Evolutionary conservation across 2,797 vertebrate species (phyloP), one percentile per base, ranked within the genome.

Genomic region (Cryptoprocta ferox): DNA sequence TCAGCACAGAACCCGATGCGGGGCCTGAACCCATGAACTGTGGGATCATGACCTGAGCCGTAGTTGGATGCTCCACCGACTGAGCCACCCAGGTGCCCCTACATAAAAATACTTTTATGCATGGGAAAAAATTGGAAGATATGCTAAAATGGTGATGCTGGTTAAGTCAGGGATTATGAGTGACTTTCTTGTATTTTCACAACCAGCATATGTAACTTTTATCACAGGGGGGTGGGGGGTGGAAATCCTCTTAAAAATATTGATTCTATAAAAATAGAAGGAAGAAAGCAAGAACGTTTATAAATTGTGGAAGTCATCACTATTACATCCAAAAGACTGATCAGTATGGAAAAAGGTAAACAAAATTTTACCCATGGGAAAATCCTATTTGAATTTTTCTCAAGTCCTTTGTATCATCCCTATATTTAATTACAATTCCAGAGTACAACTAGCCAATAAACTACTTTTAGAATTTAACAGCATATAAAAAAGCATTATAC

Each of bases 381-480:
- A 89, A 93, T 18, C 18, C 28, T 75, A 90, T 21, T 79, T 65
- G 16, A 91, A 78, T 87, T 93, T 87, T 86, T 82, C 61, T 94
- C 76, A 93, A 84, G 71, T 84, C n/a, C 28, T 85, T 48, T 78
- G 61, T 53, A 89, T 73, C 61, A 93, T 39, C 39, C 50, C 13
- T 90, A 2, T 87, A 92, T 82, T 79, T 95, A 88, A 93, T 70
- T 65, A 91, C 32, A 70, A 68, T 82, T 82, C 85, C 65, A 92
- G 21, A 90, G 35, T 63, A 85, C 12, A 91, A 94, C 39, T 35
- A 87, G 45, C 48, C 80, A 95, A 93, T 91, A 70, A 50, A 66
- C 9, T 78, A 75, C 59, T 53, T 82, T 83, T 80, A 92, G 89
- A 94, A 90, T 90, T 73, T 95, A 94, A 73, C 5, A 94, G 89